A percentile compares a stretch with the other conserved stretches of the same genome.
Evolutionary conservation across 1,140 invertebrate genomes (phyloP).

Genomic region (Drosophila lacteicornis): DNA sequence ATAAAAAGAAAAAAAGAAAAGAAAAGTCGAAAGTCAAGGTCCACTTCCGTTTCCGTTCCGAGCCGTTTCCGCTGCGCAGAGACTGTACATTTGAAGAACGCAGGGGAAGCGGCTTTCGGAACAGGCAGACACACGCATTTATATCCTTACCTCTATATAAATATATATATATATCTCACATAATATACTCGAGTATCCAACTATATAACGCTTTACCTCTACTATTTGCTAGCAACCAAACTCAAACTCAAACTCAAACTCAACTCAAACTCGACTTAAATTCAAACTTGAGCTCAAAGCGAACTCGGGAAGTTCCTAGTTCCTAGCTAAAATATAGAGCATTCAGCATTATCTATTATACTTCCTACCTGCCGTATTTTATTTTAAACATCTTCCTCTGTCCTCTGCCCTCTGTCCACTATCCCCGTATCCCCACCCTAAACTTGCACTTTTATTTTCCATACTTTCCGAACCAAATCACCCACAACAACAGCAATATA

Average conservation of each 20-base stretch:
- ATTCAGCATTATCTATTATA: conserved; percentile 38
- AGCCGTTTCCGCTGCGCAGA: conserved; percentile 8
- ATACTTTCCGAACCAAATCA: conserved; percentile 58
- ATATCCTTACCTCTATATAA: conserved; percentile 30
- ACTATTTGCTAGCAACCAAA: conserved; percentile 52
- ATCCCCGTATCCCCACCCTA: conserved; percentile 45
- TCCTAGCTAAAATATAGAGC: conserved; percentile 31
- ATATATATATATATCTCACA: conserved; percentile 18
- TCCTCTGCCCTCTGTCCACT: conserved; percentile 10
- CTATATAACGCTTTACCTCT: conserved; percentile 62
- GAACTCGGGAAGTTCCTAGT: conserved; percentile 42
- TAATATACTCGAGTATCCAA: conserved; percentile 37
- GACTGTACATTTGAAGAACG: conserved; percentile 5
- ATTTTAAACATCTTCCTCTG: conserved; percentile 56
- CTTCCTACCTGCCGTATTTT: conserved; percentile 26
- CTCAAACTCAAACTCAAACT: conserved; percentile 13
- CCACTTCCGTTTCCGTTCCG: conserved; percentile 24
- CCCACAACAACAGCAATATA: conserved; percentile 45
- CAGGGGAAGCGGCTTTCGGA: conserved; percentile 15
- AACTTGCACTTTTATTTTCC: conserved; percentile 76
- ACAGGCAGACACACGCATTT: conserved; percentile 39
- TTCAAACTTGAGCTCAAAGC: conserved; percentile 12
- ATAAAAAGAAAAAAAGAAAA: conserved; percentile 9
- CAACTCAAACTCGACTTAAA: conserved; percentile 12
- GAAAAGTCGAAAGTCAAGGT: conserved; percentile 6